Evolutionary conservation across 2,888 invertebrate genomes (phyloP), one percentile per base, ranked within the genome.

Genomic region (Clitarchus hookeri): DNA sequence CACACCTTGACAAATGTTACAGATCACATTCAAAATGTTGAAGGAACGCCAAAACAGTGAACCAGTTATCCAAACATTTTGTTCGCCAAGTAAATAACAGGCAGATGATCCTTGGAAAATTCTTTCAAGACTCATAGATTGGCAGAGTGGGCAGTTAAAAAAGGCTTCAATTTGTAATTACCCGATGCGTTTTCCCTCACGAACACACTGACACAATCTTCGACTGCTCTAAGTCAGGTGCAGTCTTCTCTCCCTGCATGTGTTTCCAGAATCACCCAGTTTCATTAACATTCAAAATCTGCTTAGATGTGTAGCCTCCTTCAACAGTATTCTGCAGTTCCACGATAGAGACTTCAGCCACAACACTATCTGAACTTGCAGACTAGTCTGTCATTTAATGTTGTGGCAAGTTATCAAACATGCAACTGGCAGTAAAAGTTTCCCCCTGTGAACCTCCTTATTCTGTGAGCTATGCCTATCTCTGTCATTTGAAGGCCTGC

Each of bases 161-260:
- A 48, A 23, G 85, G 85, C 19, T 85, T 85, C 25, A 78, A 25
- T 9, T 44, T 80, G 48, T 27, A 85, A 16, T 85, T 44, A 44
- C 85, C 85, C 6, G 26, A 19, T 25, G 85, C 85, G 53, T 85
- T 85, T 26, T 27, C 82, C 19, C 85, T 23, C 11, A 85, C 9
- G 23, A 85, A 26, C 13, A 79, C 26, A 4, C 79, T 85, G 23
- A 78, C 8, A 13, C 79, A 13, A 44, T 85, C 79, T 27, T 85
- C 79, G 23, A 25, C 79, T 13, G 79, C 44, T 23, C 77, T 85
- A 48, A 85, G n/a, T 79, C 48, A 0, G 80, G n/a, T 23, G 13
- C n/a, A 16, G 79, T 79, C 26, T 79, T 79, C 27, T 79, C 79
- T n/a, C 23, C 79, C 6, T 23, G 79, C 26, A 79, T 79, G 16